These are phyloP conservation scores for Caradrina kadenii DNA, from an alignment of 2,888 invertebrate genomes.

Conservation along the genomic window DNA sequence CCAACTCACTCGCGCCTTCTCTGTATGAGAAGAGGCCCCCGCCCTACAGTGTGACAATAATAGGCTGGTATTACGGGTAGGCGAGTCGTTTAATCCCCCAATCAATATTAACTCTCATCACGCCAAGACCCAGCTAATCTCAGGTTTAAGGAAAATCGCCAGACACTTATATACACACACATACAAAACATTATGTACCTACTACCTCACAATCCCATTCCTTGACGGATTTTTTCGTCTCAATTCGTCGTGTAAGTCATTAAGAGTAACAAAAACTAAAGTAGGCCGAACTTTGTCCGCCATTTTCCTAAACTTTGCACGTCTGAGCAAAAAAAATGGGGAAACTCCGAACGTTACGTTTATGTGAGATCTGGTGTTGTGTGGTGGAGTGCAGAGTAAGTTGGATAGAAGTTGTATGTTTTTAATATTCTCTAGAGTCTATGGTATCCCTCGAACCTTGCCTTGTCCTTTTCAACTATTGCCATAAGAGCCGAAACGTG, in stretches of 20 bases:
- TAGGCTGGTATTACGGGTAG: no score
- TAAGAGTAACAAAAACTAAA: slow-evolving; percentile 62
- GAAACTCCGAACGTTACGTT: slow-evolving; percentile 45
- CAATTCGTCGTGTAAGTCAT: slow-evolving; percentile 52
- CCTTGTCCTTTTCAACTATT: no score
- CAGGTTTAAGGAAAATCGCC: slow-evolving; percentile 19
- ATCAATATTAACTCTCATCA: background rate
- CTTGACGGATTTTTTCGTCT: slow-evolving; percentile 46
- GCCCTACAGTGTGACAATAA: no score
- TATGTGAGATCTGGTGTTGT: slow-evolving; percentile 31
- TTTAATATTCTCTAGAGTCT: slow-evolving; percentile 14
- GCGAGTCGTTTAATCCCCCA: background rate
- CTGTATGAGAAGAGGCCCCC: no score
- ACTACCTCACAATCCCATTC: slow-evolving; percentile 22
- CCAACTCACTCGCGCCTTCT: no score
- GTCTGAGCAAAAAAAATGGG: slow-evolving; percentile 55
- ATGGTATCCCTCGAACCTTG: background rate
- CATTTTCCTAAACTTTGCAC: slow-evolving; percentile 56
- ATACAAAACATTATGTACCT: slow-evolving; percentile 11
- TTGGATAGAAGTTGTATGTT: slow-evolving; percentile 15
- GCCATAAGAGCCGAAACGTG: no score
- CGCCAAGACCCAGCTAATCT: background rate
- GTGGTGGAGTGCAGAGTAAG: slow-evolving; percentile 31
- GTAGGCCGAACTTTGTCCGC: slow-evolving; percentile 52
- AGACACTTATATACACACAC: background rate